phyloP scores from a whole-genome alignment of 1,140 invertebrate species.

The Nasonia longicornis region DNA sequence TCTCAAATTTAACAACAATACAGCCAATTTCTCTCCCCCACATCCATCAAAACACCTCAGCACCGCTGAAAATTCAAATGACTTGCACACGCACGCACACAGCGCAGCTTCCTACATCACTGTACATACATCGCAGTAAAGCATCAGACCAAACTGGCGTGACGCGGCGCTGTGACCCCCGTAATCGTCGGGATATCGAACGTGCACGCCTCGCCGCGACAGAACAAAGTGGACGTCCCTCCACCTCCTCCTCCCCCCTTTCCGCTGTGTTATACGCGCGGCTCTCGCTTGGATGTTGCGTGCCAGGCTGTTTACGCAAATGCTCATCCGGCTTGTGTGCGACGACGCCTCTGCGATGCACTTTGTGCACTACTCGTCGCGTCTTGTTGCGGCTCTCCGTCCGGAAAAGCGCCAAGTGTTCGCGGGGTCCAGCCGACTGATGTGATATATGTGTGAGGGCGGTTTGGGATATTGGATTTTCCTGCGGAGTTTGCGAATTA shows the following conservation, averaged over 20 bases:
- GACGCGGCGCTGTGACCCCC: background rate
- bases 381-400: background rate
- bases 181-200: background rate
- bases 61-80: background rate
- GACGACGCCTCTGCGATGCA: background rate
- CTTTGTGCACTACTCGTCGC: background rate
- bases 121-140: no score
- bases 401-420: background rate
- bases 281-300: background rate
- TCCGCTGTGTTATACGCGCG: no score
- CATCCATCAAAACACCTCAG: background rate
- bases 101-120: background rate
- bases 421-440: no score
- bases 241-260: no score
- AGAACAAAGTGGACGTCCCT: background rate
- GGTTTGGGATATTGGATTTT: background rate
- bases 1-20: no score
- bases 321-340: background rate
- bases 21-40: background rate
- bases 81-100: background rate
- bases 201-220: background rate
- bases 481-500: no score
- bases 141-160: background rate
- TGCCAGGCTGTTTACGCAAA: constrained; percentile 6
- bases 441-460: no score